Conservation (phyloP, 37 sponge, comb jelly and placozoan genomes). For the Geodia barretti region DNA sequence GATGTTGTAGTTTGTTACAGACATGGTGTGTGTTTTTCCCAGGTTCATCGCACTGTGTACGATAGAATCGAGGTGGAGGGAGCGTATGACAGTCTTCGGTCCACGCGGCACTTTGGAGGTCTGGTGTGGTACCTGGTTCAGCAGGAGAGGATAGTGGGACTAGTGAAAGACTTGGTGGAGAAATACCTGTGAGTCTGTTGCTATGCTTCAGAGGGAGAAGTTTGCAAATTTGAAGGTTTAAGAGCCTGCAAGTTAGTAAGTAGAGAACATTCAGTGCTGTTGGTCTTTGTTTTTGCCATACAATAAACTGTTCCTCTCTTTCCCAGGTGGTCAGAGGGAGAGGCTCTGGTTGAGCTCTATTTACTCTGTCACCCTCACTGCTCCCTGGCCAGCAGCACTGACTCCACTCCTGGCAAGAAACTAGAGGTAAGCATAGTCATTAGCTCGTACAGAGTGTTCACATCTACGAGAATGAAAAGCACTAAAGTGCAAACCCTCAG, state of each 20-base stretch:
- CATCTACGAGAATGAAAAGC: too few species aligned
- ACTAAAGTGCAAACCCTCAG: too few species aligned
- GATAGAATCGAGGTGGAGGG: conserved; percentile 46
- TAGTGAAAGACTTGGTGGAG: conserved; percentile 44
- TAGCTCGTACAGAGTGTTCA: too few species aligned
- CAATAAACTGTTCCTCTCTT: too few species aligned
- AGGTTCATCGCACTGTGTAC: conserved; percentile 70
- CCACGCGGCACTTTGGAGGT: conserved; percentile 82
- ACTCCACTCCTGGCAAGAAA: background rate
- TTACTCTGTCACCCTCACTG: conserved; percentile 52
- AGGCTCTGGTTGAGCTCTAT: conserved; percentile 48
- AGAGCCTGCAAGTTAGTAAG: too few species aligned
- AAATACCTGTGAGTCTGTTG: too few species aligned
- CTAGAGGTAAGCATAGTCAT: background rate
- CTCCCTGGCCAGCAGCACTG: background rate
- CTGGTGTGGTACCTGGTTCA: conserved; percentile 75
- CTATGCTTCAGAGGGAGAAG: too few species aligned
- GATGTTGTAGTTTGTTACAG: too few species aligned
- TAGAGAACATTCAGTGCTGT: too few species aligned
- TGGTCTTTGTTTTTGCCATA: background rate
- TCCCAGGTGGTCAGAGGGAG: conserved; percentile 48
- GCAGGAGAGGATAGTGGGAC: conserved; percentile 13
- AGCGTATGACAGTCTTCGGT: conserved; percentile 49
- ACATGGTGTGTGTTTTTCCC: too few species aligned
- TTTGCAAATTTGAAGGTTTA: too few species aligned